Evolutionary conservation across 1,140 invertebrate genomes (phyloP), one percentile per base, ranked within the genome.

Genomic region (Chionoecetes opilio): DNA sequence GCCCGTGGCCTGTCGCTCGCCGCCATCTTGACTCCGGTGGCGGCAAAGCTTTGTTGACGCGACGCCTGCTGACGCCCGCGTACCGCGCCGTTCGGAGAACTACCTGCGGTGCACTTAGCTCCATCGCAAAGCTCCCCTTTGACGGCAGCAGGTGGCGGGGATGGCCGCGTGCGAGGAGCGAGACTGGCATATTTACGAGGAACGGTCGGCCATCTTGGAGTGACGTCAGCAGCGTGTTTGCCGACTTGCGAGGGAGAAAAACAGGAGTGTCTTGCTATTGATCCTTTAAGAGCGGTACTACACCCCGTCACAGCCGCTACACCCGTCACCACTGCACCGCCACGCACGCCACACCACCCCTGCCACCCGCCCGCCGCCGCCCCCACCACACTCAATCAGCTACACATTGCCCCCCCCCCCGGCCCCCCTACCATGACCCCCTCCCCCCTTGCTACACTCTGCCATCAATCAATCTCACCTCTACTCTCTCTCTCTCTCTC

Each of bases 191-290:
- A 94, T 89, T 93, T 87, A 93, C 31, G 82, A 85, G 82, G 46
- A 34, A 38, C 32, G 75, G 88, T 90, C 88, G 88, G 88, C 88
- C 88, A 91, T 91, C 88, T 94, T 91, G 88, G 88, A 26, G 89
- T 94, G 93, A 94, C 93, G 93, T 94, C 93, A 94, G 75, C 75
- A 91, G 93, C 93, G 93, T 94, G 93, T 94, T 94, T 94, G 93
- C 89, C 82, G 93, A 94, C 88, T 94, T 94, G 93, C 91, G 93
- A 94, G 93, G 75, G 46, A 94, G 93, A 94, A 94, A 94, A 94
- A 94, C 88, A 94, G 53, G 93, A 94, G 93, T 94, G 93, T 94
- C 93, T 94, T 94, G 93, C 93, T 94, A 94, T 94, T 94, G 93
- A 94, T 94, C 93, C 89, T 41, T 94, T n/a, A 85, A 94, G 93